Base-by-base conservation (phyloP, 2,888 invertebrate species). In the Meiosimyza platycephala region DNA sequence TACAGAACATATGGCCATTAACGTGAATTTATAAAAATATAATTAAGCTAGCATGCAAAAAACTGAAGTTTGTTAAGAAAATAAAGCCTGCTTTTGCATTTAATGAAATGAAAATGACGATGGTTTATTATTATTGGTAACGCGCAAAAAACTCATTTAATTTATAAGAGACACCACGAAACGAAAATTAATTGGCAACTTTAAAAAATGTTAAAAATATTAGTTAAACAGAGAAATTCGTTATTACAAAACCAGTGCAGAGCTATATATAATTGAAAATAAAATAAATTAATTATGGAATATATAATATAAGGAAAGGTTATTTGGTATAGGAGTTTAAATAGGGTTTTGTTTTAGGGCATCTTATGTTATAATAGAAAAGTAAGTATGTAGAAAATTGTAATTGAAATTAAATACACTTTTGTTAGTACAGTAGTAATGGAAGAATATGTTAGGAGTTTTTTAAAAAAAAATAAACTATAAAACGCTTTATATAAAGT, bases 231-330 rank as follows among this genome's bases (percentile, higher is more conserved):
- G 62, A 69, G 60, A 52, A 69, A n/a, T 69, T 40, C 59, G 22
- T 51, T 57, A 50, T 78, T 80, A 83, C 82, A 82, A 84, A 86
- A 86, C 86, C 86, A 86, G 86, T 86, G 86, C 86, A 86, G 86
- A 86, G 86, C 84, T 85, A 85, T 80, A 79, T 80, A 79, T 80
- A 77, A 72, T 71, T 50, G 71, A 74, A 73, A 76, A 73, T 71
- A 79, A 75, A 77, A 75, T 76, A 75, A 79, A 76, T 74, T 71
- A 73, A 75, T 75, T 74, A 74, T 70, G 71, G 77, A 77, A 79
- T 77, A 79, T 79, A 74, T 76, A 76, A 73, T 66, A 75, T 72
- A 68, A 71, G 72, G 75, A 72, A 62, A 54, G 7, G 63, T 33
- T 18, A 51, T 11, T 69, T 57, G 18, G 57, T 22, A 69, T 16